Evolutionary conservation across 2,797 vertebrate genomes (phyloP).

Genomic region (Anomalospiza imberbis): DNA sequence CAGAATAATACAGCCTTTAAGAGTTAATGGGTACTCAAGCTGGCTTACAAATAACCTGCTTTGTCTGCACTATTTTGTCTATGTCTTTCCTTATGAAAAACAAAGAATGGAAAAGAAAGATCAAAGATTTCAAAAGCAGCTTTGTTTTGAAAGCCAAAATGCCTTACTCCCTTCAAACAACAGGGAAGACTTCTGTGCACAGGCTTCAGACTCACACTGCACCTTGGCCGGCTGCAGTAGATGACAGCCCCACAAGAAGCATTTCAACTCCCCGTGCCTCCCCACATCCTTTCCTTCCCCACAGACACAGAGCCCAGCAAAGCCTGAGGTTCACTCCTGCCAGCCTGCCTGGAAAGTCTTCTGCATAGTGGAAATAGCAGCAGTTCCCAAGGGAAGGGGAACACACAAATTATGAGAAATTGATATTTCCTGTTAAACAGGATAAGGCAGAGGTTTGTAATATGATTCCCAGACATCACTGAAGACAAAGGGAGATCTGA

Average conservation of each 20-base stretch:
- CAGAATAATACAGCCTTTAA: slow-evolving; percentile 71
- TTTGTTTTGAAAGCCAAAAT: slow-evolving; percentile 72
- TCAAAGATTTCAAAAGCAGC: slow-evolving; percentile 71
- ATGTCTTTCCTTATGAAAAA: slow-evolving; percentile 53
- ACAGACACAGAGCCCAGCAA: not conserved
- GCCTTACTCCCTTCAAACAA: slow-evolving; percentile 63
- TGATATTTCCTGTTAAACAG: not conserved
- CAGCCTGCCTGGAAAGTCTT: not conserved
- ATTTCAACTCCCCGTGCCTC: rapidly evolving
- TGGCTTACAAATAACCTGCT: slow-evolving; percentile 71
- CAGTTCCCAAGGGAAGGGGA: not conserved
- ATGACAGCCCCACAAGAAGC: not conserved
- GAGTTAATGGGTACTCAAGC: slow-evolving; percentile 74
- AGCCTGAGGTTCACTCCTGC: not conserved
- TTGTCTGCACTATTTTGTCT: slow-evolving; percentile 63
- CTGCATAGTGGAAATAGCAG: not conserved
- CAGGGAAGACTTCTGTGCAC: slow-evolving; percentile 29
- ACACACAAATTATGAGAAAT: not conserved
- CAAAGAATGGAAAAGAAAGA: slow-evolving; percentile 70
- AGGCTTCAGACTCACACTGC: slow-evolving; percentile 22
- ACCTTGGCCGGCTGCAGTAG: not conserved
- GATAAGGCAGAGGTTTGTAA: not conserved
- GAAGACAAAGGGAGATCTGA: not conserved
- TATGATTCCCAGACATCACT: not conserved
- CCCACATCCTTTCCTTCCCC: not conserved